Base-by-base conservation (phyloP, 2,888 invertebrate genomes). In the Napeogenes inachia region DNA sequence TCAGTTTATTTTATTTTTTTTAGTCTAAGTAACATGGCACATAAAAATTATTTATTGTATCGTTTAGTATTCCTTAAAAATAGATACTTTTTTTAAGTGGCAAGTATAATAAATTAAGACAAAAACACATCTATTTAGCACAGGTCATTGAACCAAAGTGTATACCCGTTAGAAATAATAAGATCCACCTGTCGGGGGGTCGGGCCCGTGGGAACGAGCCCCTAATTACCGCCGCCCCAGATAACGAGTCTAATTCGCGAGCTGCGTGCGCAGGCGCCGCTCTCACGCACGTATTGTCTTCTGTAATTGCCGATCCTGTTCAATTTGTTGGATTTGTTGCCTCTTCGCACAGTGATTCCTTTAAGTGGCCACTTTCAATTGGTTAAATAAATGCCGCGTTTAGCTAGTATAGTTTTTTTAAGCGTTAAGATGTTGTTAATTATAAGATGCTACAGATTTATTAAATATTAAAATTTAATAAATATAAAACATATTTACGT, bases 221-320 rank as follows among this genome's bases (percentile, higher is more conserved):
- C 88, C 88, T 89, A 89, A 89, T 89, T 89, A 86, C 86, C 81
- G 75, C 73, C 69, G 79, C 80, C 78, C 83, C 81, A 80, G 82
- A 82, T 85, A 89, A 89, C 88, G 82, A 85, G 87, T 84, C 87
- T 87, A 89, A 89, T 90, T 89, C 89, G 88, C 87, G 85, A 76
- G 78, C 85, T 85, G 88, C 89, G 87, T 85, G 88, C 86, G 80
- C 81, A 77, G 82, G 82, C 83, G 81, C 84, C 80, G 73, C 82
- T 86, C 89, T 89, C 89, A 88, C 89, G 89, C 89, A 89, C 87
- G 88, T 88, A 89, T 89, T 89, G 89, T 89, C 87, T 88, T 87
- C 88, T 74, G 87, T 90, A 90, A 89, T 90, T 89, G 89, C 88
- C 85, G 85, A 86, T 87, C 86, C 89, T 89, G 89, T 88, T 84